Base-by-base conservation (phyloP, 2,888 invertebrate genomes). In the Parasteatoda lunata region DNA sequence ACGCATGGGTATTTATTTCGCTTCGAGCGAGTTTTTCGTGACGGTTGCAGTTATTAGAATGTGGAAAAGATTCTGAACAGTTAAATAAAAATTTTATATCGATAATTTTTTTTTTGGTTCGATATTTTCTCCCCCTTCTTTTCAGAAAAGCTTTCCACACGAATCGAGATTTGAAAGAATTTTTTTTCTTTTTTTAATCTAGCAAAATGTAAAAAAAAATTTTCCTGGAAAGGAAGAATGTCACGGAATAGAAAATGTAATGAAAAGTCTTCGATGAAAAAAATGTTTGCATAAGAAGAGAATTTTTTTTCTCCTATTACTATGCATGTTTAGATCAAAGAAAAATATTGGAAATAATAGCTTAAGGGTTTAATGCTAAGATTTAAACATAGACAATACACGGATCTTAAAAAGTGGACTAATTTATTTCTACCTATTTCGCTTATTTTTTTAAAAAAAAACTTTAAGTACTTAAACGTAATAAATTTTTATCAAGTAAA, bases 21-120 rank as follows among this genome's bases (percentile, higher is more conserved):
- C 75, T 73, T 30, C 47, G 69, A 75, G 81, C 66, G 69, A 45
- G 72, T 59, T 78, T 78, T 59, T 47, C 49, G 68, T 65, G 71
- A 79, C 71, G 79, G 79, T 79, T 71, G 52, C 75, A 75, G 75
- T 81, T 81, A 81, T 81, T 80, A 73, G 80, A 80, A 73, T 73
- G 72, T 65, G 72, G 66, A 80, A 73, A 72, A 73, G 73, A 52
- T 51, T 73, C 52, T 45, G n/a, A 54, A 73, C 66, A n/a, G 73
- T 72, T 73, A 65, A 72, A 49, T 78, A 73, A 66, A 73, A 68
- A 52, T 80, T 72, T 51, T 59, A 59, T 59, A 13, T 59, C 59
- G n/a, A 59, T 59, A 9, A 9, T 59, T 59, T 59, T 59, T 59
- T 59, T 59, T 59, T 7, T 5, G n/a, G 8, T 59, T 59, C 59